Conservation (phyloP, 2,113 vertebrate genomes). For the Jacana jacana region DNA sequence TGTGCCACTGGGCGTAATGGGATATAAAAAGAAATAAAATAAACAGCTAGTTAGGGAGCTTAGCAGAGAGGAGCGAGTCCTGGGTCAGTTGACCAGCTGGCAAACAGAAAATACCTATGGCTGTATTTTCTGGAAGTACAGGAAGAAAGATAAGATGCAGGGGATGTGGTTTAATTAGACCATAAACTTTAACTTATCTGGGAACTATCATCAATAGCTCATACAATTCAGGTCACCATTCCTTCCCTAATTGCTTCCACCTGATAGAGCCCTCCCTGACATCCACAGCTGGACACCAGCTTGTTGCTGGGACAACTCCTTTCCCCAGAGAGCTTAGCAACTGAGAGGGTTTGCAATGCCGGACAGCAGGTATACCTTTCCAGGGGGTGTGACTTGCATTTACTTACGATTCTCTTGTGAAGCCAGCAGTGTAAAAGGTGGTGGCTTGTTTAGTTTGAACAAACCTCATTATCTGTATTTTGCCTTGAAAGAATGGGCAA, state of each 20-base stretch:
- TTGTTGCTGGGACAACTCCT: not conserved
- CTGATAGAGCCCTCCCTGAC: slow-evolving; percentile 15
- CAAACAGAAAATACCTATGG: not conserved
- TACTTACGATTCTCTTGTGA: not conserved
- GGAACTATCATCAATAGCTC: slow-evolving; percentile 63
- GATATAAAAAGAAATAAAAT: not conserved
- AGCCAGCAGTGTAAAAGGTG: not conserved
- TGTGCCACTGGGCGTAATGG: not conserved
- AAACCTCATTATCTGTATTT: not conserved
- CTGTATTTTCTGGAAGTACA: slow-evolving; percentile 34
- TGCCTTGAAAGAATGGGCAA: not conserved
- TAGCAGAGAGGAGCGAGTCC: not conserved
- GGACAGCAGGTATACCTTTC: not conserved
- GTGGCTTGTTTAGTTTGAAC: not conserved
- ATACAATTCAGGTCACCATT: slow-evolving; percentile 26
- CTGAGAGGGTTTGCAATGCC: not conserved
- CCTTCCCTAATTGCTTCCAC: slow-evolving; percentile 59
- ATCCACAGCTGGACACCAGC: slow-evolving; percentile 56
- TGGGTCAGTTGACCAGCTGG: slow-evolving; percentile 37
- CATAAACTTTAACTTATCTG: slow-evolving; percentile 59
- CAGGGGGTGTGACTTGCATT: not conserved
- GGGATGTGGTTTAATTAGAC: slow-evolving; percentile 50
- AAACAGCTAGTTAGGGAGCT: not conserved
- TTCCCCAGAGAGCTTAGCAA: not conserved
- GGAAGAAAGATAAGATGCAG: slow-evolving; percentile 54